phyloP scores from a whole-genome alignment of 2,113 vertebrate genomes.

The Tachysurus vachellii region DNA sequence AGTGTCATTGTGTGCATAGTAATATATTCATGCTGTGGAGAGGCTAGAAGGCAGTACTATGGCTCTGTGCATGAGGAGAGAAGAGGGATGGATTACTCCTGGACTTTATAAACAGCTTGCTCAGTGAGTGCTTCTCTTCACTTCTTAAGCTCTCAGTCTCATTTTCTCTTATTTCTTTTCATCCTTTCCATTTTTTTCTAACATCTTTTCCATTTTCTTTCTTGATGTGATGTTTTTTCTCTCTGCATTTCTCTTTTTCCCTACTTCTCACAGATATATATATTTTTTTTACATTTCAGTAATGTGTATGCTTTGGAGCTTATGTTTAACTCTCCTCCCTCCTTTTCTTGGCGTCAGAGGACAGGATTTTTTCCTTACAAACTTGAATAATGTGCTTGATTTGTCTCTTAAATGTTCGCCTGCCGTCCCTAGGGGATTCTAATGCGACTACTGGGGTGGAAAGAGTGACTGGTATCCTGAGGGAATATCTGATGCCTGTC shows the following conservation, averaged over 20 bases:
- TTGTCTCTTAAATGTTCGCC: slow-evolving; percentile 13
- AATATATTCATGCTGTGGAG: slow-evolving; percentile 99
- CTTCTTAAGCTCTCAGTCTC: slow-evolving; percentile 17
- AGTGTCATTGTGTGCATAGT: slow-evolving; percentile 98
- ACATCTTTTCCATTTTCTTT: not conserved
- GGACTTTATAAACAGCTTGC: slow-evolving; percentile 50
- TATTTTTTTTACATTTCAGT: not conserved
- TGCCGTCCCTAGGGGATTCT: slow-evolving; percentile 48
- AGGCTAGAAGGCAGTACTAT: slow-evolving; percentile 92
- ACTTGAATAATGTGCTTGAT: slow-evolving; percentile 32
- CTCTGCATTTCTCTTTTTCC: not conserved
- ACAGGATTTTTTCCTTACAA: not conserved
- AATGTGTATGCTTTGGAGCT: not conserved
- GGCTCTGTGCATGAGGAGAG: slow-evolving; percentile 80
- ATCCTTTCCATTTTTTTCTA: not conserved
- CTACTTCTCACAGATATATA: not conserved
- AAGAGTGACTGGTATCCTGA: slow-evolving; percentile 1
- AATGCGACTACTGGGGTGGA: slow-evolving; percentile 61
- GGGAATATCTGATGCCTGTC: slow-evolving; percentile 45
- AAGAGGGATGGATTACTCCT: slow-evolving; percentile 78
- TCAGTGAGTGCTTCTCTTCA: slow-evolving; percentile 45
- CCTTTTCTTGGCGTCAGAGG: not conserved
- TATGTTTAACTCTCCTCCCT: not conserved
- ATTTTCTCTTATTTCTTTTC: not conserved
- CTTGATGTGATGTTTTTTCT: not conserved